Base-by-base conservation (phyloP, 2,888 invertebrate genomes). In the Cantharis flavilabris region DNA sequence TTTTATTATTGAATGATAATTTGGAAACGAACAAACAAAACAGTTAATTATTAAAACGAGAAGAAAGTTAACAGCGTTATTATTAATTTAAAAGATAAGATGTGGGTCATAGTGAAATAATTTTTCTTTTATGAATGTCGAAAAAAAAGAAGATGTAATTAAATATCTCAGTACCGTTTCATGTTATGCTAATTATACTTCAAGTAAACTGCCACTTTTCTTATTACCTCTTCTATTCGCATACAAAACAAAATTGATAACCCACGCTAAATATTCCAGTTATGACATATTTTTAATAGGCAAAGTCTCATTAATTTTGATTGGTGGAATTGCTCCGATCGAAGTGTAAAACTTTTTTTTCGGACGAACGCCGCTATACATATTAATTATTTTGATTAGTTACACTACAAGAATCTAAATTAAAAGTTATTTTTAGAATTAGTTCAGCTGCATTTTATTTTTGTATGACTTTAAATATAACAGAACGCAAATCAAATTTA, bases 181-280 rank as follows among this genome's bases (percentile, higher is more conserved):
- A 69, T 69, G 73, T 70, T 73, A 69, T 73, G 73, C 62, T 62
- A 73, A 73, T 67, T 73, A 62, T 28, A 62, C 26, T 67, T 67
- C 5, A 67, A 13, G 26, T 23, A 23, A 23, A 67, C 65, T 67
- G 65, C 26, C 65, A 18, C 26, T 20, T n/a, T 16, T 67, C 49
- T 49, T 49, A 49, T 49, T 49, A 49, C n/a, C 49, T 49, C 49
- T 49, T 49, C 49, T 49, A 49, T 49, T 49, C 49, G 49, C n/a
- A 49, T 13, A 49, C 49, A 49, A 49, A 49, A 49, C 49, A 49
- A 49, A 49, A 49, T 49, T 49, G 49, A 49, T 49, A 49, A 49
- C 49, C 49, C 49, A 49, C 49, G 49, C 49, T 49, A 49, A 49
- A 49, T 49, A 49, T 49, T 49, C 49, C 49, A 49, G 49, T 49